These are phyloP conservation scores for Pluvialis apricaria DNA, from an alignment of 2,113 vertebrate genomes.

Conservation along the genomic window DNA sequence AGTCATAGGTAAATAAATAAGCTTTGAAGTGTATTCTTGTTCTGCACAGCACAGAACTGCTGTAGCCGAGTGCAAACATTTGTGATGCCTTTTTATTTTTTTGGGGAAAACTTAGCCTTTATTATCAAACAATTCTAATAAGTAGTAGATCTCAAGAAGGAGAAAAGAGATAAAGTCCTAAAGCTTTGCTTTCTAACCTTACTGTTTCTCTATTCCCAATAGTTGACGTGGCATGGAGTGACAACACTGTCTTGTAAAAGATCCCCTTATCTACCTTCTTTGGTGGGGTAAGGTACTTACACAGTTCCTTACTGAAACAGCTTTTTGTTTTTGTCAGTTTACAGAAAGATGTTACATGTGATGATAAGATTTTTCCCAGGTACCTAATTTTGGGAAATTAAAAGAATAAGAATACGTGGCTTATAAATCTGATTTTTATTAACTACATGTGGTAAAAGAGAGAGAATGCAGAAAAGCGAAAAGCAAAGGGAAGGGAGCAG, in stretches of 20 bases:
- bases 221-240: not conserved
- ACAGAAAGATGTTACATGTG: not conserved
- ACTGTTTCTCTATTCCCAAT: not conserved
- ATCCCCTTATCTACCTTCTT: not conserved
- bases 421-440: constrained; percentile 4
- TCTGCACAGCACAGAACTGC: not conserved
- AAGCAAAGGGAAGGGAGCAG: not conserved
- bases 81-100: not conserved
- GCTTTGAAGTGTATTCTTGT: not conserved
- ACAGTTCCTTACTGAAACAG: not conserved
- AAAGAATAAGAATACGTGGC: not conserved
- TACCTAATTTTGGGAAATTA: not conserved
- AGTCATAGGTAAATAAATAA: not conserved
- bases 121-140: not conserved
- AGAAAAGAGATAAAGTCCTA: not conserved
- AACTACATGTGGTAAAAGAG: not conserved
- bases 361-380: not conserved
- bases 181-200: not conserved
- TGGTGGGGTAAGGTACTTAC: not conserved
- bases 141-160: not conserved
- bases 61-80: not conserved
- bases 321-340: not conserved
- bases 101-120: not conserved
- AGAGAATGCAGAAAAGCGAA: not conserved
- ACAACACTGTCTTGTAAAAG: constrained; percentile 13